Evolutionary conservation across 2,113 vertebrate genomes (phyloP).

Genomic region (Australoheros scitulus): DNA sequence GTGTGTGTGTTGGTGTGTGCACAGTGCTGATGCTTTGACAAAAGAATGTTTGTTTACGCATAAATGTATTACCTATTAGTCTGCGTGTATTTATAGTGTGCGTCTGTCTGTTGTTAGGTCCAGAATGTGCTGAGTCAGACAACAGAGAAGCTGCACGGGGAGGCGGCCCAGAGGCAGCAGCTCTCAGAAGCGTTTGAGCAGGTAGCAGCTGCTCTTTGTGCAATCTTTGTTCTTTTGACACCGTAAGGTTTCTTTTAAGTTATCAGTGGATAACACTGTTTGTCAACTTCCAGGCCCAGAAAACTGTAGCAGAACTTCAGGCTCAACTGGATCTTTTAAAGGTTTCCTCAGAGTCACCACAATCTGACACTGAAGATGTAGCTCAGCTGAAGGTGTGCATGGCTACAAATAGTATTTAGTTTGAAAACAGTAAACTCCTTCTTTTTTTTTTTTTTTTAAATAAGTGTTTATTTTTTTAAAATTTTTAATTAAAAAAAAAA

Average conservation of each 20-base stretch:
- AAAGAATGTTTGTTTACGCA: slow-evolving; percentile 22
- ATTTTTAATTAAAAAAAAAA: too few relatives aligned
- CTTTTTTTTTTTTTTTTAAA: too few relatives aligned
- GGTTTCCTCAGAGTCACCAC: slow-evolving; percentile 57
- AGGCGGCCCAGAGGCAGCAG: slow-evolving; percentile 79
- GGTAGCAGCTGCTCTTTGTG: slow-evolving; percentile 61
- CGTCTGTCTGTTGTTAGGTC: slow-evolving; percentile 73
- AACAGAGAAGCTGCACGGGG: slow-evolving; percentile 73
- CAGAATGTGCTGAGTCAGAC: slow-evolving; percentile 82
- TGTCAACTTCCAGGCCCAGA: slow-evolving; percentile 80
- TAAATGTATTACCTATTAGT: neutral
- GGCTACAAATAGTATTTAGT: neutral
- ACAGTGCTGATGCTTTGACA: slow-evolving; percentile 1
- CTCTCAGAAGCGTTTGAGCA: slow-evolving; percentile 84
- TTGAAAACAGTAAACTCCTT: neutral
- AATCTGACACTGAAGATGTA: slow-evolving; percentile 77
- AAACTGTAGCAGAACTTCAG: slow-evolving; percentile 80
- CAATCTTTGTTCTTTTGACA: neutral
- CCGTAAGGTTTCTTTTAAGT: neutral
- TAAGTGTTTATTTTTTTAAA: neutral
- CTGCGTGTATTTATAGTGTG: neutral
- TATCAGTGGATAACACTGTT: neutral
- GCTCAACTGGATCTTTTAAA: slow-evolving; percentile 87
- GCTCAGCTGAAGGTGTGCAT: slow-evolving; percentile 86
- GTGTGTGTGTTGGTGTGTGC: neutral